Base-by-base conservation (phyloP, 2,797 vertebrate genomes). In the Florisuga fusca region DNA sequence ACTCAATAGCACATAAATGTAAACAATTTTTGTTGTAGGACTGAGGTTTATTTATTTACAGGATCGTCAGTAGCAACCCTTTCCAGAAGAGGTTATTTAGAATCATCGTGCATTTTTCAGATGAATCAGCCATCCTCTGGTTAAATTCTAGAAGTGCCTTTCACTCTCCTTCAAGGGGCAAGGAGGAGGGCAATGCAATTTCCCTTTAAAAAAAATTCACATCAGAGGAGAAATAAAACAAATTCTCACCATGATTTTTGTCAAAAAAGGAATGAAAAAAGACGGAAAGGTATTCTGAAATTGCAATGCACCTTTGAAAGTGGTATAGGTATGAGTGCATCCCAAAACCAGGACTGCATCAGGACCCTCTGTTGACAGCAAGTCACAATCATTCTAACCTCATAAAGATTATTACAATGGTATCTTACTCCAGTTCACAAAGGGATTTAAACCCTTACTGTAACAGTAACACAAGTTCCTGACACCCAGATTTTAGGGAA, bases 81-180 rank as follows among this genome's bases (percentile, higher is more conserved):
- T 71, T 36, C 34, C 73, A 74, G 59, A 62, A 89, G 77, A 68
- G 38, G 34, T 48, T 54, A 54, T 68, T 87, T 63, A 36, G 59
- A 90, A 93, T 34, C 43, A 90, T 29, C 19, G n/a, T 7, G 21
- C 18, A n/a, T 58, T 91, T 90, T 86, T 33, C 55, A 76, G 63
- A 78, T 57, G 72, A 67, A 68, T 79, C 85, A 90, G 73, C 83
- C 69, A 38, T 73, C 88, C 51, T 74, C 77, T 64, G 34, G 25
- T 36, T 55, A 63, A 77, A 63, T 67, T 88, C 63, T 84, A 48
- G 36, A 90, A 90, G 45, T 62, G 53, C 84, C 89, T 79, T 82
- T 84, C 33, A 84, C 75, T 71, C 11, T 36, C 38, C 26, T n/a
- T 19, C 72, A 76, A 74, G 53, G 22, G 77, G 10, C 17, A 77